A percentile compares a stretch with the other conserved stretches of the same genome.
Evolutionary conservation across 2,888 invertebrate species (phyloP).

Genomic region (Cheilosia vernalis): DNA sequence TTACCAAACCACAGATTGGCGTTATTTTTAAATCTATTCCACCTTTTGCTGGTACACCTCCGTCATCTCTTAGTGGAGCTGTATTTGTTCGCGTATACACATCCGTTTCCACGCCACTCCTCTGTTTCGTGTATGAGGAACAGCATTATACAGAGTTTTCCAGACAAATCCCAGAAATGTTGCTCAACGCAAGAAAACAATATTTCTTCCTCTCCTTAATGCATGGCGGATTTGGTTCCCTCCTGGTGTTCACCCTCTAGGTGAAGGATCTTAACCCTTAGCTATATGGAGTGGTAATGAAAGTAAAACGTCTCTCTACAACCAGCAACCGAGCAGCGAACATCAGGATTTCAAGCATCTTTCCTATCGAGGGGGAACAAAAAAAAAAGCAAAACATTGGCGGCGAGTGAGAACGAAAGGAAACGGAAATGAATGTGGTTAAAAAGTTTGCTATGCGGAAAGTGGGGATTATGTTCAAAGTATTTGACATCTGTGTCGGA

Average conservation of each 20-base stretch:
- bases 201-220: constrained; percentile 33
- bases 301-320: constrained; percentile 16
- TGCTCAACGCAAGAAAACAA: constrained; percentile 27
- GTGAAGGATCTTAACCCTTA: constrained; percentile 11
- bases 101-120: neutral
- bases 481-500: constrained; percentile 50
- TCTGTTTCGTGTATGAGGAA: constrained; percentile 9
- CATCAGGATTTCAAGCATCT: neutral
- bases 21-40: constrained; percentile 32
- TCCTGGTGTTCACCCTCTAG: neutral
- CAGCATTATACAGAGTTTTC: constrained; percentile 1
- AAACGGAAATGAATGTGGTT: constrained; percentile 54
- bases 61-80: neutral
- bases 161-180: constrained; percentile 19
- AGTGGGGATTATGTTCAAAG: constrained; percentile 49
- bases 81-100: constrained; percentile 5
- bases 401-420: neutral
- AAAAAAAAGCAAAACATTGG: neutral
- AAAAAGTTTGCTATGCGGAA: constrained; percentile 43
- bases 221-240: constrained; percentile 33
- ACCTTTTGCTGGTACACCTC: constrained; percentile 1
- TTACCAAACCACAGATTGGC: constrained; percentile 22
- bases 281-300: constrained; percentile 19
- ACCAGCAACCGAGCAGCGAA: neutral
- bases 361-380: neutral